Conservation (phyloP, 2,113 vertebrate species). For the Mus pahari region DNA sequence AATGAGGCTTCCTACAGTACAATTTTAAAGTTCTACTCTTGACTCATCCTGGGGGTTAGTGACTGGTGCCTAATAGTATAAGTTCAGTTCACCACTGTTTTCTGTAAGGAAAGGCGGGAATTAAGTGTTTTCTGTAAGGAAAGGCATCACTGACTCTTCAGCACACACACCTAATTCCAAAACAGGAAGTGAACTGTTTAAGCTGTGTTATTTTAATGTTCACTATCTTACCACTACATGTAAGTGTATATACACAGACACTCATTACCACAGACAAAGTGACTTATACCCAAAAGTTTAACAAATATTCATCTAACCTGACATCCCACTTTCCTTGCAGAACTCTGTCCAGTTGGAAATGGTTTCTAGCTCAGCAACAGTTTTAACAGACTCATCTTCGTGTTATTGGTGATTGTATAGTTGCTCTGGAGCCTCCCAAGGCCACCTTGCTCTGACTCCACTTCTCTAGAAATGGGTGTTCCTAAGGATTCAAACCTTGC, state of each 20-base stretch:
- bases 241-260: neutral
- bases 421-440: neutral
- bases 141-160: neutral
- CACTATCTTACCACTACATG: neutral
- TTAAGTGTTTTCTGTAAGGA: neutral
- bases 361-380: neutral
- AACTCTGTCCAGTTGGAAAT: neutral
- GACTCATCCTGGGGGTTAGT: neutral
- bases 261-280: neutral
- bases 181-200: neutral
- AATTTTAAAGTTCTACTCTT: neutral
- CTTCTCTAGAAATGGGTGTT: slow-evolving; percentile 15
- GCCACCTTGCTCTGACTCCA: neutral
- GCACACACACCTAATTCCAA: neutral
- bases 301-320: neutral
- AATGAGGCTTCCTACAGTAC: neutral
- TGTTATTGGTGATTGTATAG: neutral
- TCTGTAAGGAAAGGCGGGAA: neutral
- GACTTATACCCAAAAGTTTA: neutral
- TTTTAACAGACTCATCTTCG: neutral
- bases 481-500: neutral
- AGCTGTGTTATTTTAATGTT: neutral
- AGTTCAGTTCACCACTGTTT: neutral
- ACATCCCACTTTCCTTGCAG: neutral
- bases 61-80: neutral